Evolutionary conservation across 2,888 invertebrate genomes (phyloP), one percentile per base, ranked within the genome.

Genomic region (Steinernema hermaphroditum): DNA sequence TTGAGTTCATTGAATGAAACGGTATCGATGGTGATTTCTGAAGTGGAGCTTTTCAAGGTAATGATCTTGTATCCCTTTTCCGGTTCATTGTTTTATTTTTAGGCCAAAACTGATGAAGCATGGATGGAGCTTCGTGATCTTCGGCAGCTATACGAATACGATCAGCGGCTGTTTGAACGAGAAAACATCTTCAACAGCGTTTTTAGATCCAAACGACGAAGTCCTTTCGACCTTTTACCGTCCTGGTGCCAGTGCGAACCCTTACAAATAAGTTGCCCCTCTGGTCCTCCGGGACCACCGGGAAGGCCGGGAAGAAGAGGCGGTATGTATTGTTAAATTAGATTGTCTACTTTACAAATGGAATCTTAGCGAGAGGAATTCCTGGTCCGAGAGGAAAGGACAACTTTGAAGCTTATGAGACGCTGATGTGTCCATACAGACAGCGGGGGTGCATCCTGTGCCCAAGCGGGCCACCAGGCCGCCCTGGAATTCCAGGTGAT

Each of bases 211-310:
- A 62, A 62, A 62, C 62, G 62, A 12, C 29, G 62, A 6, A 62
- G 62, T 62, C 62, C 62, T 1, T 62, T 62, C 34, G 62, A 62
- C 16, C 9, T 32, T 12, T 27, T 62, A 16, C 62, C 62, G 16
- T 62, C 62, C 4, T 62, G 62, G 62, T 62, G 62, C n/a, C 62
- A 62, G 32, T 62, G 62, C n/a, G 62, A 62, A 32, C 62, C 62
- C 2, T 16, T 62, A 27, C 62, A 62, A 32, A 24, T 62, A 29
- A 62, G 16, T 34, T 62, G 62, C 27, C 62, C 62, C 2, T 27
- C 32, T 1, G 62, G 62, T 12, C 62, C 62, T 32, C 34, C 62
- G 32, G 62, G 62, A 9, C 34, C 62, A 32, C 62, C 32, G 1
- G 62, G 62, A 32, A 12, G 62, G 19, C 29, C 1, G 16, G 62